These are phyloP conservation scores for Molanna angustata DNA, from an alignment of 2,888 invertebrate genomes.

Conservation along the genomic window DNA sequence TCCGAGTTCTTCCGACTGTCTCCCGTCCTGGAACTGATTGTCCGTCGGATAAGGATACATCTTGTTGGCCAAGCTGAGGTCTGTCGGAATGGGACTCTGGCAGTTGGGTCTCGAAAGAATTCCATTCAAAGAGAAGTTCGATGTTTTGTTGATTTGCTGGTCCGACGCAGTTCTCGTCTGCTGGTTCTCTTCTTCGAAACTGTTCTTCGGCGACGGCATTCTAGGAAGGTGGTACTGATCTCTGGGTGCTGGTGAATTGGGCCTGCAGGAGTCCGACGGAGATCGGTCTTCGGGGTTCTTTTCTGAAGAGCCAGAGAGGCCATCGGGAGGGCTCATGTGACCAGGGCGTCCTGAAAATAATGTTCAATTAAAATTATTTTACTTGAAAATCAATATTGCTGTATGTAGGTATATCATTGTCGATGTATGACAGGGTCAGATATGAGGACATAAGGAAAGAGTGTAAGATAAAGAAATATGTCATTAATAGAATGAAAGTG, in stretches of 20 bases:
- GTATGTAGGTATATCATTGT: too few species aligned
- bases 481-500: too few species aligned
- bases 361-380: too few species aligned
- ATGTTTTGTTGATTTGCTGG: constrained; percentile 39
- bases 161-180: background rate
- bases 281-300: constrained; percentile 46
- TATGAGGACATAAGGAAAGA: too few species aligned
- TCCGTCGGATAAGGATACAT: constrained; percentile 42
- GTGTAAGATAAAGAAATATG: too few species aligned
- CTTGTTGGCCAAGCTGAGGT: constrained; percentile 45
- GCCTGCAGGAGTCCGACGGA: constrained; percentile 41
- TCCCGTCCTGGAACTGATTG: constrained; percentile 41
- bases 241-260: constrained; percentile 35
- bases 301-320: constrained; percentile 46
- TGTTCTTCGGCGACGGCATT: constrained; percentile 10
- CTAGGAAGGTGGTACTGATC: constrained; percentile 20
- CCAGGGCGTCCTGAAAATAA: constrained; percentile 45
- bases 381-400: too few species aligned
- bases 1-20: background rate
- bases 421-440: too few species aligned
- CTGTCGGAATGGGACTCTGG: constrained; percentile 48
- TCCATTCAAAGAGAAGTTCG: constrained; percentile 30
- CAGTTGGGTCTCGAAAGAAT: constrained; percentile 38
- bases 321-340: constrained; percentile 50
- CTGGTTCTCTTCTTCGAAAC: constrained; percentile 16